phyloP scores from a whole-genome alignment of 2,888 invertebrate species.

The Ptilodon capucinus region DNA sequence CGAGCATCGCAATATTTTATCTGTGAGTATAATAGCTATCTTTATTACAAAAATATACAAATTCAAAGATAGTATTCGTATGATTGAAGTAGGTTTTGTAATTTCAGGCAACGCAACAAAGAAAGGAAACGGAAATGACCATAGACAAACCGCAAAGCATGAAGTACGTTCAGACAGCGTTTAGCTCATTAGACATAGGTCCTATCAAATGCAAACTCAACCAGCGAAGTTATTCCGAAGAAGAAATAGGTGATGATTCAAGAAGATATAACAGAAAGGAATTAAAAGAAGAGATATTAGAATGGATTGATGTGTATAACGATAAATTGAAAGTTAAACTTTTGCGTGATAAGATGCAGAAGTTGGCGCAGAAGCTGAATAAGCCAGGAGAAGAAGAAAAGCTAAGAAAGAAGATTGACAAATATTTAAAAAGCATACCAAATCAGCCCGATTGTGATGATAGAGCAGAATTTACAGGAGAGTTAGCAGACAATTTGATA shows the following conservation, averaged over 20 bases:
- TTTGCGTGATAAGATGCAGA: slow-evolving; percentile 29
- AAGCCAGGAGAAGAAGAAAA: slow-evolving; percentile 35
- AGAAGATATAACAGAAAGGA: slow-evolving; percentile 5
- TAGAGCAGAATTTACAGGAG: slow-evolving; percentile 18
- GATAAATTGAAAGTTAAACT: slow-evolving; percentile 16
- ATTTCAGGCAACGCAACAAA: slow-evolving; percentile 15
- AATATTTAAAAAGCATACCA: slow-evolving; percentile 26
- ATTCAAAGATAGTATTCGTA: slow-evolving; percentile 4
- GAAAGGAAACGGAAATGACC: background rate
- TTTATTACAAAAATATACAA: background rate
- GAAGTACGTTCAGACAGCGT: slow-evolving; percentile 15
- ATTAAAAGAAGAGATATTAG: slow-evolving; percentile 14
- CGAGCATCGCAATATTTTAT: background rate
- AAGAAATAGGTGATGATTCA: slow-evolving; percentile 7
- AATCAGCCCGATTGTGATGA: slow-evolving; percentile 22
- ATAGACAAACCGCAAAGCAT: background rate
- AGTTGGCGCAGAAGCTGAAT: slow-evolving; percentile 26
- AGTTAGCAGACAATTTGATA: slow-evolving; percentile 29
- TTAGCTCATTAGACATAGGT: slow-evolving; percentile 10
- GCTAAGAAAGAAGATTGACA: slow-evolving; percentile 31
- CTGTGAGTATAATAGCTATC: slow-evolving; percentile 5
- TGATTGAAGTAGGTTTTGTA: slow-evolving; percentile 25
- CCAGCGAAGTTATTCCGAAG: slow-evolving; percentile 18
- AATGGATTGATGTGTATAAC: slow-evolving; percentile 20
- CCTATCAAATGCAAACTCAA: slow-evolving; percentile 6